Conservation (phyloP, 2,113 vertebrate genomes). For the Myxocyprinus asiaticus region DNA sequence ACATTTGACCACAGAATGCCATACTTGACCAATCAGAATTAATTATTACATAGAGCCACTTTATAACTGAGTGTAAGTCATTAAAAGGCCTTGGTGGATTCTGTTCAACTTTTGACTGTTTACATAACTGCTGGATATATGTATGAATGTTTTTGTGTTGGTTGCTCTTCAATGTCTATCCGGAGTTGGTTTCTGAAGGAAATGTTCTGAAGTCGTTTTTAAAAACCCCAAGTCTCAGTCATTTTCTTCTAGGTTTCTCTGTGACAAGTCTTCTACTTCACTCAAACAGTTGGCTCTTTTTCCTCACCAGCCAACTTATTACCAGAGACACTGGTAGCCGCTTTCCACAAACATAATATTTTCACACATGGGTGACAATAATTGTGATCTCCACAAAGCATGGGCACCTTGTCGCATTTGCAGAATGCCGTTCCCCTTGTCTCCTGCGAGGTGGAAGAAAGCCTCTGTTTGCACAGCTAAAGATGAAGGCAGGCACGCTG, state of each 20-base stretch:
- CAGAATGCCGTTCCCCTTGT: constrained; percentile 47
- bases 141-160: not conserved
- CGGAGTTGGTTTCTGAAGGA: constrained; percentile 17
- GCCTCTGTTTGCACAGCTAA: constrained; percentile 65
- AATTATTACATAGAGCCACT: too few relatives aligned
- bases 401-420: constrained; percentile 59
- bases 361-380: constrained; percentile 76
- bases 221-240: constrained; percentile 38
- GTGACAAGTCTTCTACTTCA: constrained; percentile 65
- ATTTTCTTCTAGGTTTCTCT: constrained; percentile 52
- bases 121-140: not conserved
- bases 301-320: constrained; percentile 68
- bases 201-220: constrained; percentile 4
- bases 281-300: constrained; percentile 56
- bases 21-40: too few relatives aligned
- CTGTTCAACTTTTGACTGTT: not conserved
- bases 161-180: not conserved
- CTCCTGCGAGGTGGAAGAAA: constrained; percentile 70
- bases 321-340: constrained; percentile 71
- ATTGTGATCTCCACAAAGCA: constrained; percentile 73
- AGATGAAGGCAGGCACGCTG: constrained; percentile 68
- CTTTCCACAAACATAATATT: constrained; percentile 73
- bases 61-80: not conserved
- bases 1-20: too few relatives aligned
- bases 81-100: not conserved